These are phyloP conservation scores for Xiphorhynchus elegans DNA, from an alignment of 2,113 vertebrate species.

Conservation along the genomic window DNA sequence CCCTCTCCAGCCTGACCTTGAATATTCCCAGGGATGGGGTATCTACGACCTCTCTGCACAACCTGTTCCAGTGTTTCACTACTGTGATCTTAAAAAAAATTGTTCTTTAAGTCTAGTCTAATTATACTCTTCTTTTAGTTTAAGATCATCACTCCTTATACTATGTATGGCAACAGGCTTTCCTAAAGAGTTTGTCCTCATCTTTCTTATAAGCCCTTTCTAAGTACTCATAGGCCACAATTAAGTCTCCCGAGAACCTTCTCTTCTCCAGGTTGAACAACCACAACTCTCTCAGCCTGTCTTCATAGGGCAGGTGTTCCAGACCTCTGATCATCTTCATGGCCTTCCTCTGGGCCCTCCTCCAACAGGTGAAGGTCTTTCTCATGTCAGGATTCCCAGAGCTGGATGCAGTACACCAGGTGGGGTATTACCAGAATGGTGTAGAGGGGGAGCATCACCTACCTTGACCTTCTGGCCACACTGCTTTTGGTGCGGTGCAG, in stretches of 20 bases:
- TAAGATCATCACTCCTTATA: not conserved
- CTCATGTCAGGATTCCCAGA: not conserved
- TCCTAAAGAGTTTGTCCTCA: not conserved
- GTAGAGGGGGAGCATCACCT: not conserved
- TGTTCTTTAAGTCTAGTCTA: not conserved
- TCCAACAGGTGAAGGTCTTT: not conserved
- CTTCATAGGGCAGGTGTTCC: not conserved
- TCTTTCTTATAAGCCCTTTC: not conserved
- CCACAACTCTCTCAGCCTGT: not conserved
- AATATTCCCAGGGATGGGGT: not conserved
- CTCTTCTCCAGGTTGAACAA: not conserved
- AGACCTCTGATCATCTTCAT: not conserved
- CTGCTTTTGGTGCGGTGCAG: not conserved
- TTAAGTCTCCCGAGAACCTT: not conserved
- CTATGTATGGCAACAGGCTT: not conserved
- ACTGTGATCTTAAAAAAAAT: not conserved
- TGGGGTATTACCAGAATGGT: accelerated
- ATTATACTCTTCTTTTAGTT: not conserved
- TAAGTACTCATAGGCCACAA: not conserved
- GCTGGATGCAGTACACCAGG: not conserved
- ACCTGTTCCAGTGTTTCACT: not conserved
- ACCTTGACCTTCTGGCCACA: not conserved
- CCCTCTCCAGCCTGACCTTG: not conserved
- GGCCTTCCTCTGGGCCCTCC: not conserved
- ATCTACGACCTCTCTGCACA: not conserved